Evolutionary conservation across 2,888 invertebrate species (phyloP), one percentile per base, ranked within the genome.

Genomic region (Apomyelois bistriatella): DNA sequence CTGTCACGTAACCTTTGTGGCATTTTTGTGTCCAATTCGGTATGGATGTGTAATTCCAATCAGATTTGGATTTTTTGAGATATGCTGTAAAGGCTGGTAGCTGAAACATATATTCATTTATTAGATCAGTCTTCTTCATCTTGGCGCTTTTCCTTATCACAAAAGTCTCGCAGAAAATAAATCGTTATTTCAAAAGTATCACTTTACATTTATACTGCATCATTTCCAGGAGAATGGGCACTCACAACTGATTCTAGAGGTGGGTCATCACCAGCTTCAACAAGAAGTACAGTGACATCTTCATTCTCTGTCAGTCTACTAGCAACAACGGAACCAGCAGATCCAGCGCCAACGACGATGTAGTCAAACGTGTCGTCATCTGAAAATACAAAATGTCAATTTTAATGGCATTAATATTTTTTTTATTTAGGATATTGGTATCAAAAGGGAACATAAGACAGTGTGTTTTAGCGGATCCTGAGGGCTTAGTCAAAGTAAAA

Each of bases 271-370:
- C 68, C 70, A 35, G 66, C 68, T 51, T 70, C 70, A 16, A 69
- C 54, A 0, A 69, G 42, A 6, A 70, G 50, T 5, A 67, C 64
- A 1, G 48, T 58, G 15, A 54, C 50, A 0, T 59, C 42, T 0
- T 46, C 53, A 35, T 58, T 53, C 49, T 68, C 55, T 1, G 58
- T 58, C 7, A 70, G 55, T 17, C 68, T 55, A 7, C 57, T 62
- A 1, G 64, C 66, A 0, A 70, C 16, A n/a, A 75, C 65, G 13
- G 58, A 47, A 4, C 75, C 76, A 1, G 74, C 70, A 4, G 71
- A 65, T 0, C 77, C 76, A 1, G 65, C 72, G 0, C 77, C 78
- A 7, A 72, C 65, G 1, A 77, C 59, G 6, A 77, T 63, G 57
- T 64, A 71, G 56, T 77, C 76, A 46, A 63, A 76, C 3, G 36